These are phyloP conservation scores for Cardinalis cardinalis DNA, from an alignment of 2,113 vertebrate species.

Conservation along the genomic window DNA sequence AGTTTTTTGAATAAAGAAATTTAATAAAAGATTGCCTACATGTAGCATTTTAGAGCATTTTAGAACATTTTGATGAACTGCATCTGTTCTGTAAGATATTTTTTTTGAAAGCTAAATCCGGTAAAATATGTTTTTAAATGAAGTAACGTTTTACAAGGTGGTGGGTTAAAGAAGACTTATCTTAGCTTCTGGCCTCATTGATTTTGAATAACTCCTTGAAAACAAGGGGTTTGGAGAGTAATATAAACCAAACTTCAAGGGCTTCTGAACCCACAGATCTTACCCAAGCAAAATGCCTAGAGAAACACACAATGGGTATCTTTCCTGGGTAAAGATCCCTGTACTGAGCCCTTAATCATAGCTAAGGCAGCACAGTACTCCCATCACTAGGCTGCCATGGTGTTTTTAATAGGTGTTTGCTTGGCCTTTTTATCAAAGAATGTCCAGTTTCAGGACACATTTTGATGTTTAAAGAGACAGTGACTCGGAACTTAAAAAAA, in stretches of 20 bases:
- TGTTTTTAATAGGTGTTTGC: constrained; percentile 63
- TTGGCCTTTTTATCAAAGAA: constrained; percentile 54
- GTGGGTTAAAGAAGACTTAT: constrained; percentile 34
- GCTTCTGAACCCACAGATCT: constrained; percentile 37
- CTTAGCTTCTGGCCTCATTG: constrained; percentile 62
- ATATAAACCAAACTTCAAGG: constrained; percentile 67
- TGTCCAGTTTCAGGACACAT: constrained; percentile 41
- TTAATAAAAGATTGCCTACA: constrained; percentile 73
- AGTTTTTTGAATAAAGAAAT: constrained; percentile 71
- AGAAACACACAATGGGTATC: neutral
- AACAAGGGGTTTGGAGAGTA: constrained; percentile 56
- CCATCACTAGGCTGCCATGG: constrained; percentile 48
- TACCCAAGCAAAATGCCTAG: constrained; percentile 32
- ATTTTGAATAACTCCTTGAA: constrained; percentile 66
- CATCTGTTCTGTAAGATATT: constrained; percentile 61
- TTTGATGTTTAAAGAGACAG: constrained; percentile 63
- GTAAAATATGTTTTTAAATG: constrained; percentile 56
- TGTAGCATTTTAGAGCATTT: constrained; percentile 80
- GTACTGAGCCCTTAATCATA: constrained; percentile 39
- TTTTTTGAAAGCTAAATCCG: constrained; percentile 55
- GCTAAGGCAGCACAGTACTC: constrained; percentile 53
- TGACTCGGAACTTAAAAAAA: constrained; percentile 33
- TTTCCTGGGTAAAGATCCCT: constrained; percentile 46
- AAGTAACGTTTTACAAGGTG: constrained; percentile 52
- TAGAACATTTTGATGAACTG: constrained; percentile 66